phyloP scores from a whole-genome alignment of 2,888 invertebrate genomes.

The Leptura quadrifasciata region DNA sequence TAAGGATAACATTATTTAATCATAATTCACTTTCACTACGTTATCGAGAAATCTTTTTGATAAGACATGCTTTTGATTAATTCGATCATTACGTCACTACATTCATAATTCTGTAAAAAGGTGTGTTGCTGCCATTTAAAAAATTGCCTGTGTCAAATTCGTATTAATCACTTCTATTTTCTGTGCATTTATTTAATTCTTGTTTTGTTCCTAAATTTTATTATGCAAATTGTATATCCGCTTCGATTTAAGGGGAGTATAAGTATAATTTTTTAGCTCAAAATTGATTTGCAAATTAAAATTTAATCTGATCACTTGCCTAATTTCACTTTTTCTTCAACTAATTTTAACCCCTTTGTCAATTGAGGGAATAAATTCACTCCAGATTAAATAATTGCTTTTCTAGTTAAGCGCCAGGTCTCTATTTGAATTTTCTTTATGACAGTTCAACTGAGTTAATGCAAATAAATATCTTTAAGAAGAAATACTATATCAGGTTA shows the following conservation, averaged over 20 bases:
- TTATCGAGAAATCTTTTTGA: neutral
- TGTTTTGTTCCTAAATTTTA: conserved; percentile 7
- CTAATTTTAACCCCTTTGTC: conserved; percentile 12
- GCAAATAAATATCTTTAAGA: too few species aligned
- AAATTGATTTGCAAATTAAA: conserved; percentile 27
- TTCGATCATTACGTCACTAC: neutral
- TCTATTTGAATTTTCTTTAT: neutral
- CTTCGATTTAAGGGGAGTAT: neutral
- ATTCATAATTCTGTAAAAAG: neutral
- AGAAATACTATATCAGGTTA: too few species aligned
- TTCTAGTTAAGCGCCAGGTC: neutral
- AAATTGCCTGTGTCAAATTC: neutral
- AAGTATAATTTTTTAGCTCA: conserved; percentile 17
- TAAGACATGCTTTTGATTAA: neutral
- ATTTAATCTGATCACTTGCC: conserved; percentile 17
- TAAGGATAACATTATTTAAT: too few species aligned
- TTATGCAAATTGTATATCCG: conserved; percentile 6
- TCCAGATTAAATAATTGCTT: neutral
- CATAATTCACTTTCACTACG: neutral
- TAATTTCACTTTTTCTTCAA: conserved; percentile 4
- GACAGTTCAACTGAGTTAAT: too few species aligned
- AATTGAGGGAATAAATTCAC: neutral
- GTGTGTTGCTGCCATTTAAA: neutral
- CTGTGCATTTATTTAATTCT: conserved; percentile 9
- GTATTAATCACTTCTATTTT: conserved; percentile 4